Evolutionary conservation across 2,113 vertebrate species (phyloP).

Genomic region (Crotalus tigris): DNA sequence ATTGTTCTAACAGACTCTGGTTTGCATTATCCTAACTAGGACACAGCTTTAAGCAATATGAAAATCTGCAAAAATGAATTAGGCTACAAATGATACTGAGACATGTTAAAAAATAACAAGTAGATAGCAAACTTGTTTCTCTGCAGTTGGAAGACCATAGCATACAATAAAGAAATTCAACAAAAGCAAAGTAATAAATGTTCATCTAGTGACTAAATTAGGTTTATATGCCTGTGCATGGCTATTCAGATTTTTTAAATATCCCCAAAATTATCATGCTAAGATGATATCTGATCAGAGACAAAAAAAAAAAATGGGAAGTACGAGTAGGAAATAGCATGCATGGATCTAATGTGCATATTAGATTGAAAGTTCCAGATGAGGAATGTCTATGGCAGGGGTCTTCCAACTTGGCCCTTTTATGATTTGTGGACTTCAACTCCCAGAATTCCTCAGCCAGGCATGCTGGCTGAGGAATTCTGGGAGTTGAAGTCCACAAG

Average conservation of each 20-base stretch:
- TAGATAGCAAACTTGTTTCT: not conserved
- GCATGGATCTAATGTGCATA: not conserved
- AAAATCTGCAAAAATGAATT: not conserved
- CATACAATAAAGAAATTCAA: not conserved
- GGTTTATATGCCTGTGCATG: not conserved
- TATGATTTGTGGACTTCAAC: too few relatives aligned
- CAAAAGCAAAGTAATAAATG: not conserved
- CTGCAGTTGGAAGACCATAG: not conserved
- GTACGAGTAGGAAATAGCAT: not conserved
- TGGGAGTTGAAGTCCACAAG: too few relatives aligned
- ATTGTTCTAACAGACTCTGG: not conserved
- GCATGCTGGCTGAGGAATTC: too few relatives aligned
- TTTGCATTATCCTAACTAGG: not conserved
- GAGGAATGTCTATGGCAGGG: not conserved
- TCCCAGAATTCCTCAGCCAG: too few relatives aligned
- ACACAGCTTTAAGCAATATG: not conserved
- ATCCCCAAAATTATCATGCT: not conserved
- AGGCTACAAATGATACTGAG: not conserved
- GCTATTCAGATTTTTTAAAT: not conserved
- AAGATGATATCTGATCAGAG: not conserved
- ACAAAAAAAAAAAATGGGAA: not conserved
- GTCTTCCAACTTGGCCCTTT: too few relatives aligned
- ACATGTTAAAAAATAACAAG: not conserved
- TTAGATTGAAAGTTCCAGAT: not conserved
- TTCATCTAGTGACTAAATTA: not conserved